phyloP scores from a whole-genome alignment of 2,113 vertebrate genomes.

The Paramisgurnus dabryanus region DNA sequence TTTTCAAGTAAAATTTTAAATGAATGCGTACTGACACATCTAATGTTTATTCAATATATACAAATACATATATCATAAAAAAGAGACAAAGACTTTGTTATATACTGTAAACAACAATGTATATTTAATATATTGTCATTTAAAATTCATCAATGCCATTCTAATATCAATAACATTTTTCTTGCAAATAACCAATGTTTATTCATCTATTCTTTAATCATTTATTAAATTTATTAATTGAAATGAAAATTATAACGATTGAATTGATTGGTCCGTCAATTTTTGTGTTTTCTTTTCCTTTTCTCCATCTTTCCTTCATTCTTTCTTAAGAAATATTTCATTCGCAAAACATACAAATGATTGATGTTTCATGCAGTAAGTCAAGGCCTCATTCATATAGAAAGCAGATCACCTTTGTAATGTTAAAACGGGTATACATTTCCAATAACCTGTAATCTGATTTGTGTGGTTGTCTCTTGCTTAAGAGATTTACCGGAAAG shows the following conservation, averaged over 20 bases:
- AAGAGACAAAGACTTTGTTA: slow-evolving; percentile 33
- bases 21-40: no score
- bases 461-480: background rate
- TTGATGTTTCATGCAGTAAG: slow-evolving; percentile 60
- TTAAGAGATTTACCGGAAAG: background rate
- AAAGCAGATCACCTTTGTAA: slow-evolving; percentile 35
- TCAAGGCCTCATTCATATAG: slow-evolving; percentile 49
- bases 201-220: background rate
- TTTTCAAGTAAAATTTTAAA: no score
- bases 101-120: slow-evolving; percentile 42
- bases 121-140: slow-evolving; percentile 45
- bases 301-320: background rate
- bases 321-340: slow-evolving; percentile 9
- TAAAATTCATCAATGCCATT: slow-evolving; percentile 20
- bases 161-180: background rate
- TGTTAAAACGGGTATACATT: slow-evolving; percentile 10
- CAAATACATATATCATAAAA: slow-evolving; percentile 12
- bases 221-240: background rate
- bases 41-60: background rate
- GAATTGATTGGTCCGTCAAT: slow-evolving; percentile 11
- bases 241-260: background rate
- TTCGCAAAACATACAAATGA: slow-evolving; percentile 45
- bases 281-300: background rate
- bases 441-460: background rate
- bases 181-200: slow-evolving; percentile 6